Evolutionary conservation across 1,140 invertebrate genomes (phyloP).

Genomic region (Drosophila eugracilis): DNA sequence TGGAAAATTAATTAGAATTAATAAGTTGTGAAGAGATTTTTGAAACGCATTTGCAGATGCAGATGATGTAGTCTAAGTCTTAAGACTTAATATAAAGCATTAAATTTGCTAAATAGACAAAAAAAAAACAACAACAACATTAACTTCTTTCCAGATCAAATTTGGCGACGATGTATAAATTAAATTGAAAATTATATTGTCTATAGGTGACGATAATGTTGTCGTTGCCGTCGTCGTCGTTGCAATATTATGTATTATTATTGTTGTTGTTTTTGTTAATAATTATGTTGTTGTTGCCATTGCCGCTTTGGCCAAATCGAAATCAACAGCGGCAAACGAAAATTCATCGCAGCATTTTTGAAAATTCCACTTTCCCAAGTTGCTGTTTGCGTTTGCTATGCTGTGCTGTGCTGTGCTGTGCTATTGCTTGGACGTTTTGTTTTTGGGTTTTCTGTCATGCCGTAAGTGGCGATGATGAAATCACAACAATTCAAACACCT

Average conservation of each 20-base stretch:
- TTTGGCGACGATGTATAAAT: slow-evolving; percentile 70
- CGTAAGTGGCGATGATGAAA: slow-evolving; percentile 81
- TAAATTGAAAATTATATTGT: slow-evolving; percentile 81
- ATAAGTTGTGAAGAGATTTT: slow-evolving; percentile 39
- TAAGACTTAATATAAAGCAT: neutral
- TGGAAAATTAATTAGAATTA: slow-evolving; percentile 39
- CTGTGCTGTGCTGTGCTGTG: neutral
- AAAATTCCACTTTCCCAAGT: slow-evolving; percentile 81
- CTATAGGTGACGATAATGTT: slow-evolving; percentile 81
- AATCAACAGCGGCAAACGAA: slow-evolving; percentile 32
- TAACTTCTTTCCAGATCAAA: slow-evolving; percentile 27
- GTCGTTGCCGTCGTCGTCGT: slow-evolving; percentile 40
- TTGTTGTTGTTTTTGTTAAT: slow-evolving; percentile 45
- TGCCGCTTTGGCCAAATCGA: slow-evolving; percentile 48
- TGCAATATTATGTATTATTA: slow-evolving; percentile 65
- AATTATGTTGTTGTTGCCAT: slow-evolving; percentile 79
- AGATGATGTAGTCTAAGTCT: neutral
- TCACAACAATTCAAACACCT: slow-evolving; percentile 83
- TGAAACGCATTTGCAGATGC: slow-evolving; percentile 20
- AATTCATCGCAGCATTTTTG: slow-evolving; percentile 60
- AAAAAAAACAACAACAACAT: no score
- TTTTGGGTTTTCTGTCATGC: slow-evolving; percentile 77
- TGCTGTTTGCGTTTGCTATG: slow-evolving; percentile 23
- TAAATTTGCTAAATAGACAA: slow-evolving; percentile 2
- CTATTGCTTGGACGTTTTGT: slow-evolving; percentile 40